Evolutionary conservation across 2,113 vertebrate genomes (phyloP), one percentile per base, ranked within the genome.

Genomic region (Calonectris borealis): DNA sequence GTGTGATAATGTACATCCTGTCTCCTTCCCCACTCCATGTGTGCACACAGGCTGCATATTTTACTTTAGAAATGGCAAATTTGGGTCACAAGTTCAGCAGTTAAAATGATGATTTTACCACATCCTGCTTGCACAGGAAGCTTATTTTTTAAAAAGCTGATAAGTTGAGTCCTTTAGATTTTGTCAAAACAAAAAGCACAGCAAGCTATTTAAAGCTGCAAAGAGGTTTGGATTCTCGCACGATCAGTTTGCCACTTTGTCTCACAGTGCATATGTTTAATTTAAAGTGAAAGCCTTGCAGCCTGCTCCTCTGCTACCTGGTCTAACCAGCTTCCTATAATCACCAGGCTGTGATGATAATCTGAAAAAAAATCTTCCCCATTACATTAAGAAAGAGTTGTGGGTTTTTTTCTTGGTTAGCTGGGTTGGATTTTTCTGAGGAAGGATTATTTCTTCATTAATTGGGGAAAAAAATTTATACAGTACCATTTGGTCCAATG

Each of bases 71-170:
- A 95, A 82, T 62, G 62, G 46, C 54, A 91, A 75, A 79, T 79
- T 91, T 90, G 73, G 17, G 65, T 42, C 76, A 61, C 27, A 80
- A 72, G n/a, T 91, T 92, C 66, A 92, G 34, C 40, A 89, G 42
- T 78, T 86, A 85, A 88, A 95, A 76, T 73, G 42, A 93, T 82
- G 61, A 32, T 92, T 81, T 75, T 89, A 54, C 75, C 82, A 83
- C 80, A 75, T 95, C 85, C 84, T 93, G 49, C 85, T 72, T 96
- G 66, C 13, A 21, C 83, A 86, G 90, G 86, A 93, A 80, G 61
- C 32, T 90, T 86, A 5, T 42, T 96, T 96, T 90, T 94, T 61
- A 13, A 25, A 34, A 87, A 91, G 27, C 31, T 66, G 87, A 4
- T 86, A 94, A 78, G 26, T 78, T 85, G 52, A 75, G 40, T 70